Evolutionary conservation across 2,888 invertebrate genomes (phyloP).

Genomic region (Vanessa cardui): DNA sequence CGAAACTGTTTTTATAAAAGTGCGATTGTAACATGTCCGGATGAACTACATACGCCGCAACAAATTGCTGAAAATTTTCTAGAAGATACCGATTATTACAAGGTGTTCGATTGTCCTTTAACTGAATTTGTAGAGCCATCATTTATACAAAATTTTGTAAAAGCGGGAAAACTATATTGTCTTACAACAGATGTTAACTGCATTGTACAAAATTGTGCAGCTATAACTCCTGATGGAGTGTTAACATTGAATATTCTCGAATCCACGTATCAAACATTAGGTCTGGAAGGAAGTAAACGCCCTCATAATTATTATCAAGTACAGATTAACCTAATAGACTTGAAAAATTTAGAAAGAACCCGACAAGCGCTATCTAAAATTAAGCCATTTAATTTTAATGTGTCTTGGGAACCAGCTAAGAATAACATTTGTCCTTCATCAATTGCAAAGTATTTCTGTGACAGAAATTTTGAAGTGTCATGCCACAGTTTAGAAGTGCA

Average conservation of each 20-base stretch:
- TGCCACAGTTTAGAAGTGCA: conserved; percentile 49
- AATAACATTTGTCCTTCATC: conserved; percentile 71
- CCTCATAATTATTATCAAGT: conserved; percentile 65
- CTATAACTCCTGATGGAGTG: conserved; percentile 66
- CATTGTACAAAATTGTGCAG: conserved; percentile 64
- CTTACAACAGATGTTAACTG: conserved; percentile 61
- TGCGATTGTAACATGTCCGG: conserved; percentile 67
- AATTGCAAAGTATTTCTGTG: conserved; percentile 70
- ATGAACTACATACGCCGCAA: conserved; percentile 61
- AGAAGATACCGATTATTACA: conserved; percentile 70
- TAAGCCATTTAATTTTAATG: conserved; percentile 57
- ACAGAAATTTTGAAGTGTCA: conserved; percentile 54
- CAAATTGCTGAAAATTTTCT: conserved; percentile 55
- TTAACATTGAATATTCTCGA: conserved; percentile 63
- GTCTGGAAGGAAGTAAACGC: conserved; percentile 66
- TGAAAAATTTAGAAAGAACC: conserved; percentile 51
- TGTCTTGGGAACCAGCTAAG: conserved; percentile 65
- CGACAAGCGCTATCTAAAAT: conserved; percentile 55
- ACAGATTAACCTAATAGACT: conserved; percentile 57
- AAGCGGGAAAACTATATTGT: conserved; percentile 63
- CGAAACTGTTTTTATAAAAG: conserved; percentile 70
- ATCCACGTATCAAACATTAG: conserved; percentile 67
- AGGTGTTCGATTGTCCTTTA: conserved; percentile 55
- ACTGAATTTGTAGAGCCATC: conserved; percentile 59
- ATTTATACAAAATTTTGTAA: conserved; percentile 69